Evolutionary conservation across 2,888 invertebrate species (phyloP).

Genomic region (Furcula furcula): DNA sequence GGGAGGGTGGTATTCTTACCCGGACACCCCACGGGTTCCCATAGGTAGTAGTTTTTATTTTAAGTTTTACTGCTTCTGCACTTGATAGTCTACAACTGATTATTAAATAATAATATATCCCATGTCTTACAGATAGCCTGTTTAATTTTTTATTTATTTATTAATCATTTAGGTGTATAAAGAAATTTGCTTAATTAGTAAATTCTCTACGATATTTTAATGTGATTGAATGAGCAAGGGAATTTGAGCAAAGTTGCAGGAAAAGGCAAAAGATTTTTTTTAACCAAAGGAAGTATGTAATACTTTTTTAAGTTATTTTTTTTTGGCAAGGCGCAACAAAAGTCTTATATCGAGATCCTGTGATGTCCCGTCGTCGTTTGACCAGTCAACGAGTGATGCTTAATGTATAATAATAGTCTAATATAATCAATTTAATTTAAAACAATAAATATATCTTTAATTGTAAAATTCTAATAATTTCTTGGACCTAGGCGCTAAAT

Average conservation of each 20-base stretch:
- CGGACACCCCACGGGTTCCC: no score
- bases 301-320: conserved; percentile 26
- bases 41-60: no score
- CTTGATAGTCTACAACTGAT: no score
- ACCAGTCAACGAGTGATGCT: conserved; percentile 67
- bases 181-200: conserved; percentile 14
- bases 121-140: no score
- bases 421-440: conserved; percentile 31
- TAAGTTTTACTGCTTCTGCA: no score
- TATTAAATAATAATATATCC: no score
- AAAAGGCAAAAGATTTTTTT: conserved; percentile 26
- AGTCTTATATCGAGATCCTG: conserved; percentile 73
- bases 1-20: no score
- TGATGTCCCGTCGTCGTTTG: conserved; percentile 55
- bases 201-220: conserved; percentile 8
- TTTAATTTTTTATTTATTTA: no score
- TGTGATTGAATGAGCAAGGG: conserved; percentile 48
- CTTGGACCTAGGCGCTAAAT: conserved; percentile 27
- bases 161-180: no score
- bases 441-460: conserved; percentile 43
- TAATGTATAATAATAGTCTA: conserved; percentile 19
- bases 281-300: conserved; percentile 36
- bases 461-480: conserved; percentile 31
- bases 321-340: conserved; percentile 73
- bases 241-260: conserved; percentile 44